phyloP scores from a whole-genome alignment of 2,888 invertebrate species.

The Amiota mariae region DNA sequence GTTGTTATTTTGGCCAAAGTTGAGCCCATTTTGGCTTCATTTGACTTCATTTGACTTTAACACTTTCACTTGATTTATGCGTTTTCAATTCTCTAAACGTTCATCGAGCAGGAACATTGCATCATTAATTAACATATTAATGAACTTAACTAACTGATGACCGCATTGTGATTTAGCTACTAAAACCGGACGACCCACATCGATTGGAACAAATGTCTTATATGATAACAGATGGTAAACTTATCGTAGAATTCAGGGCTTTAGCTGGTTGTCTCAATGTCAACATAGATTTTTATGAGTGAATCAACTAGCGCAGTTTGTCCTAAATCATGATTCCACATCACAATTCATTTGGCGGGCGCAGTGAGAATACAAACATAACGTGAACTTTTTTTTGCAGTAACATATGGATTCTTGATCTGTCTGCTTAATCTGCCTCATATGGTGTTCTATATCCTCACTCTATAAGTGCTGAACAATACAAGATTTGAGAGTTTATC shows the following conservation, averaged over 20 bases:
- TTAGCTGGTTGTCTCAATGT: conserved; percentile 97
- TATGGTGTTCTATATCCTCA: too few species aligned
- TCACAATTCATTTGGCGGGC: conserved; percentile 70
- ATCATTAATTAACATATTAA: conserved; percentile 98
- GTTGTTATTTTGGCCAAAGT: conserved; percentile 81
- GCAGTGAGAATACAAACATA: background rate
- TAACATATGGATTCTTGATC: conserved; percentile 96
- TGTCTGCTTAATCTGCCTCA: too few species aligned
- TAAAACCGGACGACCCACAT: conserved; percentile 93
- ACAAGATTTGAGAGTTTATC: too few species aligned
- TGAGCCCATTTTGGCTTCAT: conserved; percentile 80
- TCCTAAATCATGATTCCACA: conserved; percentile 91
- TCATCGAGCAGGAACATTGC: conserved; percentile 97
- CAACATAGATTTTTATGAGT: conserved; percentile 98
- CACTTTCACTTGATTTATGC: conserved; percentile 91
- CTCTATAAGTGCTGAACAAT: too few species aligned
- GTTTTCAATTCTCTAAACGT: conserved; percentile 91
- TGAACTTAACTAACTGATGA: conserved; percentile 95
- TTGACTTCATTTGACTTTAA: conserved; percentile 78
- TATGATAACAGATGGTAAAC: conserved; percentile 98
- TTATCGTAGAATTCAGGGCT: conserved; percentile 99
- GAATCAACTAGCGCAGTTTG: conserved; percentile 88
- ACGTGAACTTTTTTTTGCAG: conserved; percentile 81
- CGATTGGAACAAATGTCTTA: conserved; percentile 95
- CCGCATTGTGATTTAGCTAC: conserved; percentile 93